phyloP scores from a whole-genome alignment of 1,140 invertebrate species.

The Frieseomelitta varia region DNA sequence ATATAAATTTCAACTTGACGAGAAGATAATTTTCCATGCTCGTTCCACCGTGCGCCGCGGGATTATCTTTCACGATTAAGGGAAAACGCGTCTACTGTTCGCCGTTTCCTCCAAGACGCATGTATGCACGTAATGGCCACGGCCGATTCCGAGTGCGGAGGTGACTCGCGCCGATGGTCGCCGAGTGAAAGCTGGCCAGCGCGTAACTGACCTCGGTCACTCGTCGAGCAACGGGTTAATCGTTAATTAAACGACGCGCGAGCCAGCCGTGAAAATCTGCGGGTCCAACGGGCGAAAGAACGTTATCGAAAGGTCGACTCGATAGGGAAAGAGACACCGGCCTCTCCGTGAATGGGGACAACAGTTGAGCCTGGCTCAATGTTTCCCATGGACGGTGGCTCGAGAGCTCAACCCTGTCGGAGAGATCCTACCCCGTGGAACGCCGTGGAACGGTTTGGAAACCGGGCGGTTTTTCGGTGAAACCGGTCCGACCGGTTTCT shows the following conservation, averaged over 20 bases:
- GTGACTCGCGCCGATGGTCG: not conserved
- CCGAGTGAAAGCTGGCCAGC: conserved; percentile 43
- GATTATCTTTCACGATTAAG: conserved; percentile 6
- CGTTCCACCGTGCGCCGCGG: no score
- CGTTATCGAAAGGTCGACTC: not conserved
- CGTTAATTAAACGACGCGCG: conserved; percentile 23
- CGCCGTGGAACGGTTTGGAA: conserved; percentile 51
- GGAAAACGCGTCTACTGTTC: not conserved
- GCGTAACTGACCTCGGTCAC: conserved; percentile 48
- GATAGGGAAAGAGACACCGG: not conserved
- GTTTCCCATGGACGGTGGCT: conserved; percentile 75
- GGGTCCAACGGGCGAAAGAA: conserved; percentile 9
- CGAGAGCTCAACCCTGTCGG: conserved; percentile 40
- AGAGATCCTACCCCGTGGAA: conserved; percentile 33
- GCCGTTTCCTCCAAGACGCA: not conserved
- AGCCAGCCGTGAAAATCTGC: conserved; percentile 8
- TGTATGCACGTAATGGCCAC: not conserved
- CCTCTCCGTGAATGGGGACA: conserved; percentile 26
- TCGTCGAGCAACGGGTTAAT: conserved; percentile 29
- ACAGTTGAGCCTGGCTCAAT: conserved; percentile 71
- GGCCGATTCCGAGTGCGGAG: not conserved
- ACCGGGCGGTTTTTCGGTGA: conserved; percentile 75
- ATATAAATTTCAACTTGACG: no score
- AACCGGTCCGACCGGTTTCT: conserved; percentile 76
- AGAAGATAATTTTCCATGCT: no score